Conservation (phyloP, 2,888 invertebrate genomes). For the Quadroppia sp. region DNA sequence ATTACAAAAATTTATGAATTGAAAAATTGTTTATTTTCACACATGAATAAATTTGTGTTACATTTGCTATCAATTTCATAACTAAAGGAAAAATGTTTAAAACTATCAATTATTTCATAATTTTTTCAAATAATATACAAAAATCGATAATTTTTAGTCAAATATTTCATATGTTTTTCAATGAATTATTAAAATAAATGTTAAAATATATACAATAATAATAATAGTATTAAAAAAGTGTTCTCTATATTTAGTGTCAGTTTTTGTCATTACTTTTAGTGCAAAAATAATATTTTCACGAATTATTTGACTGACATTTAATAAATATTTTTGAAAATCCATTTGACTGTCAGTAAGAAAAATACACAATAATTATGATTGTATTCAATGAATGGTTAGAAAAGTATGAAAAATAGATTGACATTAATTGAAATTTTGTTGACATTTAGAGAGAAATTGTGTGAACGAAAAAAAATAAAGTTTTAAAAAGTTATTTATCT, state of each 20-base stretch:
- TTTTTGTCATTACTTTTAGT: not conserved
- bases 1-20: not conserved
- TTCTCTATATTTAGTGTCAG: not conserved
- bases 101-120: too few species aligned
- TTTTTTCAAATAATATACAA: too few species aligned
- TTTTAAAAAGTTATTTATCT: not conserved
- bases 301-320: not conserved
- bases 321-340: not conserved
- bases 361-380: not conserved
- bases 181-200: too few species aligned
- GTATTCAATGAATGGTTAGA: not conserved
- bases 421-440: not conserved
- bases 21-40: slow-evolving; percentile 1
- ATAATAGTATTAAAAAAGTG: too few species aligned
- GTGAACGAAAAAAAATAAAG: not conserved
- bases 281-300: not conserved
- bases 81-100: not conserved
- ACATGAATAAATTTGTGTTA: slow-evolving; percentile 24
- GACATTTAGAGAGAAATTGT: not conserved
- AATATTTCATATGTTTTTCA: too few species aligned
- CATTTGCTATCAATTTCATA: slow-evolving; percentile 9
- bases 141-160: too few species aligned
- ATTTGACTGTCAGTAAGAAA: not conserved
- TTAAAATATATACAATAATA: too few species aligned
- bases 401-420: not conserved